Evolutionary conservation across 1,140 invertebrate genomes (phyloP).

Genomic region (Carcinoscorpius rotundicauda): DNA sequence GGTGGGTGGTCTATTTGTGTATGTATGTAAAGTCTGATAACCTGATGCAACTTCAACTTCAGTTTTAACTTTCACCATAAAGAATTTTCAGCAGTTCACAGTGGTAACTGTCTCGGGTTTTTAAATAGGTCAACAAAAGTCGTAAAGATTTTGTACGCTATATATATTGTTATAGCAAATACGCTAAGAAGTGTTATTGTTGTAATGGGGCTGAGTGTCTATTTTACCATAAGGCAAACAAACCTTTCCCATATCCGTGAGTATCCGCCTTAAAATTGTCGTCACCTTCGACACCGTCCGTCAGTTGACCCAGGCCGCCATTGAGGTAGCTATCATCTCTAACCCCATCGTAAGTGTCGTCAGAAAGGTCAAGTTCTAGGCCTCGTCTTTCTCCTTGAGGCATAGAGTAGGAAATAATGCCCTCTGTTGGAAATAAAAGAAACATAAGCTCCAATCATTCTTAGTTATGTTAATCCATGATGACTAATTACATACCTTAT

Average conservation of each 20-base stretch:
- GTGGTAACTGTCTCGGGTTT: too few relatives aligned
- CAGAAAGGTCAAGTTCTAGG: conserved; percentile 66
- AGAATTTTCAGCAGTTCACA: too few relatives aligned
- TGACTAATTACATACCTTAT: conserved; percentile 1
- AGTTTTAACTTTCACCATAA: too few relatives aligned
- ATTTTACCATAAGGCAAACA: too few relatives aligned
- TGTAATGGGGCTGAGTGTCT: too few relatives aligned
- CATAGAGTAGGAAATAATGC: conserved; percentile 66
- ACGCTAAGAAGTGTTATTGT: too few relatives aligned
- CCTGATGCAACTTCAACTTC: too few relatives aligned
- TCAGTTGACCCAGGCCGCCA: conserved; percentile 73
- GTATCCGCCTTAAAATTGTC: conserved; percentile 62
- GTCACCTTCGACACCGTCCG: conserved; percentile 66
- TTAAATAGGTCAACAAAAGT: too few relatives aligned
- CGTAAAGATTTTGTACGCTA: too few relatives aligned
- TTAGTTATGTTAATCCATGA: background rate
- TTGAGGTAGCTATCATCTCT: conserved; percentile 51
- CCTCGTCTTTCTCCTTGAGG: conserved; percentile 62
- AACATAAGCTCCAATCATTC: background rate
- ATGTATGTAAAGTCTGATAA: too few relatives aligned
- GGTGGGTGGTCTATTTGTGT: too few relatives aligned
- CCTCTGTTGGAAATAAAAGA: conserved; percentile 45
- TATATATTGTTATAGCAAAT: too few relatives aligned
- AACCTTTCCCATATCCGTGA: conserved; percentile 54
- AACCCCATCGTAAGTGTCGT: conserved; percentile 83